Base-by-base conservation (phyloP, 2,113 vertebrate genomes). In the Xerus inauris region DNA sequence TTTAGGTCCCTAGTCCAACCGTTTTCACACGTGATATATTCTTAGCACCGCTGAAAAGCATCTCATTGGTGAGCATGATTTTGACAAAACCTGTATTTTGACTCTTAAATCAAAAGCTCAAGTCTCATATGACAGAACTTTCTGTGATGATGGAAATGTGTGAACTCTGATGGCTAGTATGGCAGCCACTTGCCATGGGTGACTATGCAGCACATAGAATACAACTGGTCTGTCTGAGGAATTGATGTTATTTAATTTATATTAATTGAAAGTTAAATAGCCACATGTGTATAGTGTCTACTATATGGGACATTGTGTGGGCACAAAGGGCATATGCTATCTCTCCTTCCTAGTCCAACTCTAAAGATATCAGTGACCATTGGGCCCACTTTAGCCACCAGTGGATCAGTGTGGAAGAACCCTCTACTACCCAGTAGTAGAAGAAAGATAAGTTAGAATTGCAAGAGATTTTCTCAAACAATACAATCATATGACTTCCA, bases 221-320 rank as follows among this genome's bases (percentile, higher is more conserved):
- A 4, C 28, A 19, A 72, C 19, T 30, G 9, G 19, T 90, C 7
- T 80, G 3, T 76, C 19, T 42, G 13, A 75, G 69, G 69, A 71
- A 71, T 82, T 67, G 40, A 72, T 51, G 13, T 38, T 30, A 81
- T 77, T 86, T 79, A 32, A 40, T 65, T 86, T 42, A 38, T 79
- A 67, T 38, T 89, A 11, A 86, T 11, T 94, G 51, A 91, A 83
- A 91, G 51, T 35, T 51, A 59, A 89, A 71, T 32, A 79, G 17
- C 3, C 30, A 14, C 5, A 13, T 0, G 0, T 51, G 40, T 11
- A 14, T 49, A 19, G 11, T 6, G 49, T 17, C 20, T 62, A 30
- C 6, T 47, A 28, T 10, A 3, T 30, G 64, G 64, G 24, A 32
- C 1, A 30, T 2, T 3, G 10, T 13, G 6, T 4, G 30, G n/a